Evolutionary conservation across 2,113 vertebrate species (phyloP).

Genomic region (Cathartes aura): DNA sequence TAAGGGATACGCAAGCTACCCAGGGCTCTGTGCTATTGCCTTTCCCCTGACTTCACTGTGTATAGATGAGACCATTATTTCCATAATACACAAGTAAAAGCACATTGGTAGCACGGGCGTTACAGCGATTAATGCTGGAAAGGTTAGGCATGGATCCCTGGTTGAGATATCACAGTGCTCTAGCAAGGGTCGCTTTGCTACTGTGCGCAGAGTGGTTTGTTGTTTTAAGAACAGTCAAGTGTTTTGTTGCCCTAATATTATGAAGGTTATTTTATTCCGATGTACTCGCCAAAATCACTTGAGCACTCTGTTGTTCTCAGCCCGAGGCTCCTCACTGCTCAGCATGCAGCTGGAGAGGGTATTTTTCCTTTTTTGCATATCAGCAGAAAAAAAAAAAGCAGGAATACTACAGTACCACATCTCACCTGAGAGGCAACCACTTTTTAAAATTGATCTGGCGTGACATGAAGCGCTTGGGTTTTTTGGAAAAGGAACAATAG

Average conservation of each 20-base stretch:
- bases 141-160: background rate
- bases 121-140: background rate
- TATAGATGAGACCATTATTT: background rate
- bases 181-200: background rate
- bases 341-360: background rate
- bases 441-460: background rate
- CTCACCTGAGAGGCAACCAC: background rate
- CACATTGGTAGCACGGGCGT: background rate
- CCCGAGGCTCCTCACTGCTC: background rate
- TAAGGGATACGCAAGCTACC: background rate
- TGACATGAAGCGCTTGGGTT: background rate
- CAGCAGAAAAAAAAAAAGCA: background rate
- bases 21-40: background rate
- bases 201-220: background rate
- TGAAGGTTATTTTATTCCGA: background rate
- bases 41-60: background rate
- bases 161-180: background rate
- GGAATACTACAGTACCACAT: background rate
- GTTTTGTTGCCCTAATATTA: background rate
- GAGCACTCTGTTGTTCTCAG: background rate
- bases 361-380: background rate
- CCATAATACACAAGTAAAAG: background rate
- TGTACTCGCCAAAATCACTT: background rate
- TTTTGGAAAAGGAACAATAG: background rate
- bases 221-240: background rate